These are phyloP conservation scores for Branchinecta sandiegonensis DNA, from an alignment of 2,888 invertebrate species.

Conservation along the genomic window DNA sequence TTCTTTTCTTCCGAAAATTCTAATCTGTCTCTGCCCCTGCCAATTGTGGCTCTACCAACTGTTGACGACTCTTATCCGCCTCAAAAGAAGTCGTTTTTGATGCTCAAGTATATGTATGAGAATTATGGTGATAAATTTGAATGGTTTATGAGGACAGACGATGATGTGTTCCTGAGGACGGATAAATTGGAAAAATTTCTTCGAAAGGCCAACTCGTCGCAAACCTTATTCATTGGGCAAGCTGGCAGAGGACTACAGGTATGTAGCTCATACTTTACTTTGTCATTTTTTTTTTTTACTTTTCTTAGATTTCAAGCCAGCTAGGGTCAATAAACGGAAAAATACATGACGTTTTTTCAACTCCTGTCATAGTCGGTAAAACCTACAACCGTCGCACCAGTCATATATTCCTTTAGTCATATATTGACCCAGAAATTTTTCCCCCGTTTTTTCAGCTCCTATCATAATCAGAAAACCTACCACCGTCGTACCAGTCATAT, in stretches of 20 bases:
- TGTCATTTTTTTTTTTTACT: neutral
- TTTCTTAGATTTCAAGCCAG: neutral
- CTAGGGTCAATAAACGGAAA: too few species aligned
- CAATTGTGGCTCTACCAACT: constrained; percentile 63
- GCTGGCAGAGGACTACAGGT: constrained; percentile 54
- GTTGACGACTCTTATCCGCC: constrained; percentile 99
- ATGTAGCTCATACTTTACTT: constrained; percentile 34
- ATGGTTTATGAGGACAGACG: constrained; percentile 96
- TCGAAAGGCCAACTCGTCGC: constrained; percentile 71
- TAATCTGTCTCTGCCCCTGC: constrained; percentile 38
- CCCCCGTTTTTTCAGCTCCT: too few species aligned
- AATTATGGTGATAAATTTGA: constrained; percentile 73
- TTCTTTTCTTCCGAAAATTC: constrained; percentile 54
- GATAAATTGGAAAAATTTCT: constrained; percentile 66
- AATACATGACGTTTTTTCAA: too few species aligned
- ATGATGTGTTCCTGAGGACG: constrained; percentile 87
- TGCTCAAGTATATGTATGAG: constrained; percentile 75
- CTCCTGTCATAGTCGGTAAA: too few species aligned
- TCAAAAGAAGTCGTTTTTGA: constrained; percentile 90
- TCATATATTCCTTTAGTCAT: too few species aligned
- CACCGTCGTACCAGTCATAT: too few species aligned
- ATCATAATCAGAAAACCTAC: too few species aligned
- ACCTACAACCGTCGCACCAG: too few species aligned
- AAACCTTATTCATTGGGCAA: constrained; percentile 65
- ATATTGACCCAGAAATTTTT: too few species aligned